Percentiles rank a stretch among this genome's conserved stretches.
These are phyloP conservation scores for Rachycentron canadum DNA, from an alignment of 2,797 vertebrate genomes.

Conservation along the genomic window DNA sequence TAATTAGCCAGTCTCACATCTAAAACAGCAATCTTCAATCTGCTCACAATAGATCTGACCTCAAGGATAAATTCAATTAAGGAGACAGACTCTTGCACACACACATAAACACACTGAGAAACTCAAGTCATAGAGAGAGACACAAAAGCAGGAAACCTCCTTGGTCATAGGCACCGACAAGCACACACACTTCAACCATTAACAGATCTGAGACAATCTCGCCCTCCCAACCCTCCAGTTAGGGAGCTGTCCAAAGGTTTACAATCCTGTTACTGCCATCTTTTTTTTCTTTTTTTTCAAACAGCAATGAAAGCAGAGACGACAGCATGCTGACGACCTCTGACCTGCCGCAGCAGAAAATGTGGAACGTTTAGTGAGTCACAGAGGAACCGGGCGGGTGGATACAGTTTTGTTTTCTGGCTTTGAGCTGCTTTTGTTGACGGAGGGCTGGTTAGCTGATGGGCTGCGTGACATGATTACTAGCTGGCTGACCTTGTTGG, in stretches of 20 bases:
- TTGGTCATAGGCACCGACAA: conserved; percentile 32
- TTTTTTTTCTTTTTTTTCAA: conserved; percentile 22
- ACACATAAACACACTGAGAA: conserved; percentile 16
- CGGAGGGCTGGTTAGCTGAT: conserved; percentile 14
- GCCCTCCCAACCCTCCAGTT: conserved; percentile 35
- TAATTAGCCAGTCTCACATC: not conserved
- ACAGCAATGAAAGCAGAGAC: conserved; percentile 52
- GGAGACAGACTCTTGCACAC: conserved; percentile 2
- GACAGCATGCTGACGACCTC: conserved; percentile 55
- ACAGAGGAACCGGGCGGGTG: conserved; percentile 46
- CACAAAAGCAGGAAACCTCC: conserved; percentile 16
- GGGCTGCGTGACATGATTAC: conserved; percentile 11
- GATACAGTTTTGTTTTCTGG: conserved; percentile 59
- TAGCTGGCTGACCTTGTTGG: conserved; percentile 48
- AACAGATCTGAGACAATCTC: conserved; percentile 11
- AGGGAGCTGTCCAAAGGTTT: conserved; percentile 62
- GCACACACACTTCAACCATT: not conserved
- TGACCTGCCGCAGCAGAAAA: conserved; percentile 66
- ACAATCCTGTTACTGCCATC: conserved; percentile 35
- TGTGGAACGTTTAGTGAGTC: conserved; percentile 61
- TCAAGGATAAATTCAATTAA: conserved; percentile 7
- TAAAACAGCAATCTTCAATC: conserved; percentile 1
- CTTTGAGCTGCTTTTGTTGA: conserved; percentile 27
- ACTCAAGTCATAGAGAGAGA: conserved; percentile 6
- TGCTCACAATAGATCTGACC: conserved; percentile 1